phyloP scores from a whole-genome alignment of 2,113 vertebrate species.

The Kryptolebias marmoratus region DNA sequence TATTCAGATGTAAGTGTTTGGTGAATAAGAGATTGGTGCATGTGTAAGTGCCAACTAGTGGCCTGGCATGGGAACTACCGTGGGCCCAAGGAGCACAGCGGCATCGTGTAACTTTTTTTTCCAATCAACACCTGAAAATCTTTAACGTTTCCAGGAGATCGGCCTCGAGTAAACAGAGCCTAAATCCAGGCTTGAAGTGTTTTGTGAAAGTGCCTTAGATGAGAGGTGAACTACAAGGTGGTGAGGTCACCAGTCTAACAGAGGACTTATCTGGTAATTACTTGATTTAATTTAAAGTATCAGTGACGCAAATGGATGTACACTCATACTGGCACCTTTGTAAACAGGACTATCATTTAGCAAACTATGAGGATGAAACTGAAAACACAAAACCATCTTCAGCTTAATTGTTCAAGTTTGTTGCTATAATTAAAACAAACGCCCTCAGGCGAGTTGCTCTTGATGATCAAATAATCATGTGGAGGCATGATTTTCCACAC shows the following conservation, averaged over 20 bases:
- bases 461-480: background rate
- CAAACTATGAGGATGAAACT: background rate
- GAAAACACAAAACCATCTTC: background rate
- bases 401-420: background rate
- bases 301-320: background rate
- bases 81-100: too few relatives aligned
- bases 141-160: too few relatives aligned
- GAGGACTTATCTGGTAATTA: background rate
- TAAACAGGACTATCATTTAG: background rate
- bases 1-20: too few relatives aligned
- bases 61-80: too few relatives aligned
- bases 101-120: too few relatives aligned
- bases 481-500: background rate
- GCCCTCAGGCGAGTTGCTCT: background rate
- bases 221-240: background rate
- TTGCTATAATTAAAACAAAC: background rate
- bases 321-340: background rate
- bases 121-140: too few relatives aligned
- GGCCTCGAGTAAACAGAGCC: too few relatives aligned
- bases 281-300: background rate
- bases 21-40: too few relatives aligned
- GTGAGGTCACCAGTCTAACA: background rate
- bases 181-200: too few relatives aligned
- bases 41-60: too few relatives aligned
- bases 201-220: too few relatives aligned